Conservation (phyloP, 2,888 invertebrate species). For the Slavum lentiscoides region DNA sequence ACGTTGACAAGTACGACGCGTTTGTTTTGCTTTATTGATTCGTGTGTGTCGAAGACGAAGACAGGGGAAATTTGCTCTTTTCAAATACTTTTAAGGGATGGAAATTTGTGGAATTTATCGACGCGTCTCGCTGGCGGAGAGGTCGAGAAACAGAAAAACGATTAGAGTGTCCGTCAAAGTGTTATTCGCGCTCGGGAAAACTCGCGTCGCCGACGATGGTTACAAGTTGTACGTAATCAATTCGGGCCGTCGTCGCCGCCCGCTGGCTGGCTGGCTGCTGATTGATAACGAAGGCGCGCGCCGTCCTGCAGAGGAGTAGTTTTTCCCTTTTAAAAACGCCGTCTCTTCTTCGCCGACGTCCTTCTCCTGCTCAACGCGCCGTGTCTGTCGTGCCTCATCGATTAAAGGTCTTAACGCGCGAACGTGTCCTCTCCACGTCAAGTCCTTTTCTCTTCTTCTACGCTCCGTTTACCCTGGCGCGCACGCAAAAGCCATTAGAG, state of each 20-base stretch:
- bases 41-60: too few species aligned
- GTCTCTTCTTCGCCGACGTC: background rate
- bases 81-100: background rate
- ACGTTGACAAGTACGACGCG: too few species aligned
- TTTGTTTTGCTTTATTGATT: too few species aligned
- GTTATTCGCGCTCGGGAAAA: slow-evolving; percentile 41
- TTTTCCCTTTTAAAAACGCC: slow-evolving; percentile 16
- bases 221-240: slow-evolving; percentile 51
- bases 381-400: slow-evolving; percentile 20
- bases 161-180: slow-evolving; percentile 50
- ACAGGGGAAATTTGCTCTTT: too few species aligned
- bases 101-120: slow-evolving; percentile 16
- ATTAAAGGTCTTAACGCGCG: slow-evolving; percentile 15
- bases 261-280: slow-evolving; percentile 16
- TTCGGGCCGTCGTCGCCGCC: slow-evolving; percentile 10
- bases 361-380: background rate
- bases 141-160: slow-evolving; percentile 32
- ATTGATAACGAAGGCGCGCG: slow-evolving; percentile 39
- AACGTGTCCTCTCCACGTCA: too few species aligned
- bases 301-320: slow-evolving; percentile 38
- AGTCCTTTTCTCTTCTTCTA: slow-evolving; percentile 9
- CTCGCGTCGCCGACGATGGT: slow-evolving; percentile 22
- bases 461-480: background rate
- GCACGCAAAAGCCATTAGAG: background rate
- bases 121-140: background rate